Percentiles rank a stretch among this genome's conserved stretches.
Evolutionary conservation across 2,113 vertebrate species (phyloP).

Genomic region (Paraplagusia blochii): DNA sequence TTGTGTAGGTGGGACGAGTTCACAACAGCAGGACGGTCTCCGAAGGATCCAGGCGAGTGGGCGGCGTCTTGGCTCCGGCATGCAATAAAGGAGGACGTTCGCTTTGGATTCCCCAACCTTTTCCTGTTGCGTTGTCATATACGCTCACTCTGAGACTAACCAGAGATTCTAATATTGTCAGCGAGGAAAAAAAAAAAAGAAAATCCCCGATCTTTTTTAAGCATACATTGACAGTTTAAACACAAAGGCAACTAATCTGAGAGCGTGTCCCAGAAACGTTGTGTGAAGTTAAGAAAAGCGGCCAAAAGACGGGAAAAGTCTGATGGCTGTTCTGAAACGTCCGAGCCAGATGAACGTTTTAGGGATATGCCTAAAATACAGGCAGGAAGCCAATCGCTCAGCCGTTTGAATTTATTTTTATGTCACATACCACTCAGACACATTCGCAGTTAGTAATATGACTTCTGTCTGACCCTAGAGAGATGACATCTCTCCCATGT

Average conservation of each 20-base stretch:
- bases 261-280: no score
- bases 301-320: not conserved
- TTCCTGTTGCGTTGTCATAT: not conserved
- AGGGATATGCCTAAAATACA: constrained; percentile 8
- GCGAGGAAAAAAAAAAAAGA: no score
- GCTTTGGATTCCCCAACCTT: not conserved
- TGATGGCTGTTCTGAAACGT: not conserved
- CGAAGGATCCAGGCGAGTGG: not conserved
- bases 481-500: constrained; percentile 48
- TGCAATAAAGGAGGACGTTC: not conserved
- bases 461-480: constrained; percentile 27
- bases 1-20: not conserved
- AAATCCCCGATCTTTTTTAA: not conserved
- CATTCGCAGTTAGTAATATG: constrained; percentile 12
- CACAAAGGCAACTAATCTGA: not conserved
- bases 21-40: not conserved
- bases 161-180: not conserved
- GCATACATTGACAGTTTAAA: not conserved
- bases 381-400: constrained; percentile 4
- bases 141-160: not conserved
- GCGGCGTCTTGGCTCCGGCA: not conserved
- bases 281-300: not conserved
- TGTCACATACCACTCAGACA: constrained; percentile 22
- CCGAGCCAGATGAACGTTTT: constrained; percentile 2
- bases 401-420: constrained; percentile 23